These are phyloP conservation scores for Phylloscopus trochiloides DNA, from an alignment of 2,113 vertebrate genomes.

Conservation along the genomic window DNA sequence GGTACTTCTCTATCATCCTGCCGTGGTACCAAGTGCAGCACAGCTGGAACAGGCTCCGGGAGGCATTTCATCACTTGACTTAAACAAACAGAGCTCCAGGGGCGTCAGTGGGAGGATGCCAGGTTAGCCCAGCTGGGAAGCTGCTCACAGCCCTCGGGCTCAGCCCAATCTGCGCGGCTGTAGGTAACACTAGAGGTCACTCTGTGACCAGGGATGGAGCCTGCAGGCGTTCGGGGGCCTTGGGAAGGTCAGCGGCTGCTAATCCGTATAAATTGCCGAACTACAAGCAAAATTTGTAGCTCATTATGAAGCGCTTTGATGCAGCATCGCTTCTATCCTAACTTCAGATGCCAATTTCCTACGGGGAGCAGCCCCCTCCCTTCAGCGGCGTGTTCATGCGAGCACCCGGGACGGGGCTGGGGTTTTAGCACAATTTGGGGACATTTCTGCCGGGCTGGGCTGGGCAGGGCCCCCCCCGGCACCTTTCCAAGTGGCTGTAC, in stretches of 20 bases:
- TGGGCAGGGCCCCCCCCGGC: neutral
- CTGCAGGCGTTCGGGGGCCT: neutral
- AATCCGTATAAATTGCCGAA: conserved; percentile 63
- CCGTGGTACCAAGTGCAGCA: neutral
- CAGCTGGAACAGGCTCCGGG: neutral
- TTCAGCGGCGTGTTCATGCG: neutral
- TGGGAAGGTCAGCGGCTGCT: conserved; percentile 52
- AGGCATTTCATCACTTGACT: neutral
- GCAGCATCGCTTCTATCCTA: neutral
- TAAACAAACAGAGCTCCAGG: neutral
- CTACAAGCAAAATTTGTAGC: conserved; percentile 63
- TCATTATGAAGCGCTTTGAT: conserved; percentile 63
- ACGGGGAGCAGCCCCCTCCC: accelerated
- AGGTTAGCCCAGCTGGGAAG: neutral
- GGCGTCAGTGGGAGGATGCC: neutral
- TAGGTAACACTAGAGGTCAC: conserved; percentile 77
- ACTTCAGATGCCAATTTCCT: neutral
- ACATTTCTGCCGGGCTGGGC: neutral
- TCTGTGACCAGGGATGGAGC: conserved; percentile 61
- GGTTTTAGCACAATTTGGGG: neutral
- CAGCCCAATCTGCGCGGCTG: neutral
- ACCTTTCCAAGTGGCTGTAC: neutral
- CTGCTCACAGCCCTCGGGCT: neutral
- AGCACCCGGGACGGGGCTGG: neutral
- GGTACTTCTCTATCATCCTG: neutral